Conservation (phyloP, 1,140 invertebrate species). For the Monomorium pharaonis region DNA sequence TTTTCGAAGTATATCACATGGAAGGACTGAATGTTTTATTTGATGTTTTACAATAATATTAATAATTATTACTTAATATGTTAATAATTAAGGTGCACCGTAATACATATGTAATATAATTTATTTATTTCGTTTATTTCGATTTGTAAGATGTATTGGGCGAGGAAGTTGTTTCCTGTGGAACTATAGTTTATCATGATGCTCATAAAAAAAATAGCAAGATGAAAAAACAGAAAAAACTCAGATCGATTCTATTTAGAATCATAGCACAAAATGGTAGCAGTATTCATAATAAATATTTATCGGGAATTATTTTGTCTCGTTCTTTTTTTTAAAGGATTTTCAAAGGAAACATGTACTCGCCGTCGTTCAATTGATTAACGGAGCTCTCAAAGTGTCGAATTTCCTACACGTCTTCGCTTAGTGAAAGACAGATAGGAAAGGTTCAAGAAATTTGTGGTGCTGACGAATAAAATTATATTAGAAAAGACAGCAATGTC, state of each 20-base stretch:
- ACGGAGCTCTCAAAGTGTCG: not conserved
- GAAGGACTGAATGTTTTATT: conserved; percentile 8
- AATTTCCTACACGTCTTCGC: not conserved
- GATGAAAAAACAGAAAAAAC: not conserved
- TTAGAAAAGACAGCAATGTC: not conserved
- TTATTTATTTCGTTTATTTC: conserved; percentile 54
- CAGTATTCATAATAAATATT: conserved; percentile 19
- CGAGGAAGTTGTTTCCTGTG: conserved; percentile 8
- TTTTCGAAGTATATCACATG: not conserved
- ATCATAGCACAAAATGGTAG: not conserved
- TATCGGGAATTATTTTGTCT: conserved; percentile 19
- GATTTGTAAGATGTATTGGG: conserved; percentile 19
- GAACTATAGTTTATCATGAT: conserved; percentile 27
- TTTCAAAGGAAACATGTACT: conserved; percentile 2
- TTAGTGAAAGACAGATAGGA: not conserved
- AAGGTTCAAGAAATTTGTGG: not conserved
- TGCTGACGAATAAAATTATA: conserved; percentile 24
- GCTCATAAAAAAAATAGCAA: not conserved
- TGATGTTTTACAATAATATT: not conserved
- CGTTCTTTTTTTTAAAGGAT: not conserved
- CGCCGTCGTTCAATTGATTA: not conserved
- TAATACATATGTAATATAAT: conserved; percentile 58
- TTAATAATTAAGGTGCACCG: conserved; percentile 36
- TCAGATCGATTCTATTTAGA: not conserved
- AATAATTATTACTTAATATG: conserved; percentile 20